These are phyloP conservation scores for Galeopterus variegatus DNA, from an alignment of 2,113 vertebrate species.

Conservation along the genomic window DNA sequence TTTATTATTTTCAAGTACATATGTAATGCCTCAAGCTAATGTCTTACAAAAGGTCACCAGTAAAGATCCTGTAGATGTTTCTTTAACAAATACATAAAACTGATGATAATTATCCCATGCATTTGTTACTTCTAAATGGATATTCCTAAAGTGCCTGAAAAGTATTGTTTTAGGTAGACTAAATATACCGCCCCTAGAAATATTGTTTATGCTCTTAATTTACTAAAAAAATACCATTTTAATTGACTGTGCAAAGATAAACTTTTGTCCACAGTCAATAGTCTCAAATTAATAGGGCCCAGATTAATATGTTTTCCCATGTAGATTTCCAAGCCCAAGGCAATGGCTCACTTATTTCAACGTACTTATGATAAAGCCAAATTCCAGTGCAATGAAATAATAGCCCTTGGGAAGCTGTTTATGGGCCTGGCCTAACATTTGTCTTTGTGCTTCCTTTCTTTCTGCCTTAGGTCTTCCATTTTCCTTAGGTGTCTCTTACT, in stretches of 20 bases:
- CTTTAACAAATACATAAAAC: slow-evolving; percentile 52
- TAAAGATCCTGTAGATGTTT: slow-evolving; percentile 42
- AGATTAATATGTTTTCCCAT: background rate
- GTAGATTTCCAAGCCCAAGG: slow-evolving; percentile 43
- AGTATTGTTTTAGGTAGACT: slow-evolving; percentile 48
- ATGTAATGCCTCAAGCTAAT: slow-evolving; percentile 68
- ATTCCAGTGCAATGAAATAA: background rate
- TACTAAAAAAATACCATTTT: slow-evolving; percentile 43
- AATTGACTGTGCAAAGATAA: slow-evolving; percentile 49
- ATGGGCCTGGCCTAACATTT: background rate
- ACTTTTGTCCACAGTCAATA: slow-evolving; percentile 53
- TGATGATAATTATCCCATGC: slow-evolving; percentile 46
- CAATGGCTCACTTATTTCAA: background rate
- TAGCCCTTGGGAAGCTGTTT: background rate
- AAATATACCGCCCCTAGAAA: slow-evolving; percentile 44
- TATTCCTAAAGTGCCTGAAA: slow-evolving; percentile 56
- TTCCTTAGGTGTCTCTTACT: background rate
- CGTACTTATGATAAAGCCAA: slow-evolving; percentile 21
- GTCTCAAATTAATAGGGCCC: slow-evolving; percentile 6
- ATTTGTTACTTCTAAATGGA: slow-evolving; percentile 58
- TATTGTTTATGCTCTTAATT: slow-evolving; percentile 42
- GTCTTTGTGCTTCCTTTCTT: background rate
- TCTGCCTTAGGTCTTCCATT: background rate
- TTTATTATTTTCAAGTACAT: slow-evolving; percentile 83
- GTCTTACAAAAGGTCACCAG: slow-evolving; percentile 62